Evolutionary conservation across 2,888 invertebrate species (phyloP), one percentile per base, ranked within the genome.

Genomic region (Andrena bucephala): DNA sequence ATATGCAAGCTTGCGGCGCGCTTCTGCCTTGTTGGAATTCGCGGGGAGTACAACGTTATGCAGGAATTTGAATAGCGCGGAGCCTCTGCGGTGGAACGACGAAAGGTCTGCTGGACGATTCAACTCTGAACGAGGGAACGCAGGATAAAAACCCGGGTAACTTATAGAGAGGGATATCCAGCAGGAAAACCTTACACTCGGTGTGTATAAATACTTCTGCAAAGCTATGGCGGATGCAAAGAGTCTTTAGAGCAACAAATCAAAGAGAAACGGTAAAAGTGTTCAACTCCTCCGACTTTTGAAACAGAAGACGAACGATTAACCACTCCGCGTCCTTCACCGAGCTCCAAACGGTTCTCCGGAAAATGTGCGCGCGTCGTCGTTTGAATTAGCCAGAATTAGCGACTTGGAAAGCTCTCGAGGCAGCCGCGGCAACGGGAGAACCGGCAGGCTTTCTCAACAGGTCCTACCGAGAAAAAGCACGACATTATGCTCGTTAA

Each of bases 401-500:
- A 52, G 48, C 29, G 31, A 7, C 27, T 63, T 24, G 42, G 63
- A 50, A 66, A n/a, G 10, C 29, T 31, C 4, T 31, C 16, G 27
- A 24, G 50, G 29, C 10, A 29, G 48, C 42, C 8, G 48, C 1
- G n/a, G 16, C 42, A 42, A 4, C 31, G 31, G 24, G 13, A 63
- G 65, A 79, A 68, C 66, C 50, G 60, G 13, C 29, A 3, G 52
- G 20, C 48, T 67, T 52, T 67, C 66, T 52, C 20, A 31, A 31
- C 66, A 7, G 31, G 52, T 31, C 27, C 42, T 16, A 42, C 42
- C 42, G 42, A 42, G 73, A 48, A 68, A 67, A 52, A 52, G 10
- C 27, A 27, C 20, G 60, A 20, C 7, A 16, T 42, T 42, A 42
- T 16, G 8, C 83, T 73, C 24, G 48, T 70, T 62, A 74, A 77